Evolutionary conservation across 37 sponge, comb jelly and placozoan genomes (phyloP), one percentile per base, ranked within the genome.

Genomic region (Petrosia ficiformis): DNA sequence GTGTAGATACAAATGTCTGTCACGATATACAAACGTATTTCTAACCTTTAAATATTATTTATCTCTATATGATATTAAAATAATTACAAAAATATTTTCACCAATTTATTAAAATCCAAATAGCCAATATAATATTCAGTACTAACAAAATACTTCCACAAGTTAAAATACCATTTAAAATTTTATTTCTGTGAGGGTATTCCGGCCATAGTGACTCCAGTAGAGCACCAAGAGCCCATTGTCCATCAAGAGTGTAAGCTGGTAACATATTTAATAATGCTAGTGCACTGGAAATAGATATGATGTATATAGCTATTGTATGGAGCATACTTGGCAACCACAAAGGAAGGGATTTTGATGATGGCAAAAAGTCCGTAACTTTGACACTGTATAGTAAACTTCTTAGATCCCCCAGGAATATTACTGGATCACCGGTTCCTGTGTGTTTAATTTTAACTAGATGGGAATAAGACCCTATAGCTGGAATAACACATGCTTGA

Each of bases 211-310:
- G 36, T 4, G 73, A 64, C 37, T 96, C 96, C 37, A 96, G 67
- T 11, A 90, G 35, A 16, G 90, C 87, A 4, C 71, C 76, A 28
- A 92, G 80, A 2, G 80, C 65, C 96, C 96, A 96, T 30, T 96
- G 93, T 5, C 96, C 96, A 71, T 96, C 96, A 34, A 96, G 85
- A 39, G 77, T 84, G 72, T 92, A 96, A 8, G 82, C 90, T 5
- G 96, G 96, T 2, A 96, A 77, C 74, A 88, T 82, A 78, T 96
- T 96, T 4, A 96, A 85, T 32, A 96, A 70, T 38, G 93, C 93
- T 59, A 96, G 82, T n/a, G 96, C 93, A 60, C 97, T 85, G 2
- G 97, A 96, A 41, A 96, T 69, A 0, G 97, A 96, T 5, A 90
- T 80, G 22, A 89, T 58, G 58, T 94, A 94, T 3, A 83, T 80